A percentile compares a stretch with the other conserved stretches of the same genome.
These are phyloP conservation scores for Hafferia zeledoni DNA, from an alignment of 2,797 vertebrate genomes.

Conservation along the genomic window DNA sequence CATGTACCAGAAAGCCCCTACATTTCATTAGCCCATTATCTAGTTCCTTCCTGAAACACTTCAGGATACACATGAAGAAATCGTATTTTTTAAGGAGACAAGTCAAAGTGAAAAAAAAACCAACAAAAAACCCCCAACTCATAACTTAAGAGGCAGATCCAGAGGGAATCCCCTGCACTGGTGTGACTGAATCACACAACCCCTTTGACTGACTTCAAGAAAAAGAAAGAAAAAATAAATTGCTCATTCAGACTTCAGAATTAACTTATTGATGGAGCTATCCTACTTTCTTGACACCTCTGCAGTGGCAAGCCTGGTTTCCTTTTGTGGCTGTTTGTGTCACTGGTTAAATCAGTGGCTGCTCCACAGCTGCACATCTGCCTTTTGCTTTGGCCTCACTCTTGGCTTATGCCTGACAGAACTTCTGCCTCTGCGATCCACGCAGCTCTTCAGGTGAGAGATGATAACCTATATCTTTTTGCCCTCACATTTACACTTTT, in stretches of 20 bases:
- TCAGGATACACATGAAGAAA: not conserved
- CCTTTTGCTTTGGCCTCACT: not conserved
- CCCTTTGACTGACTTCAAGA: not conserved
- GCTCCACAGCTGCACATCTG: fast-evolving
- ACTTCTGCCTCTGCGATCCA: not conserved
- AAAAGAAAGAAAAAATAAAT: not conserved
- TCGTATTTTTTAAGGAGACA: not conserved
- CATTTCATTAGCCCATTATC: conserved; percentile 4
- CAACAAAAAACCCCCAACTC: not conserved
- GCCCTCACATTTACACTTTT: not conserved
- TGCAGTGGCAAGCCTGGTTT: not conserved
- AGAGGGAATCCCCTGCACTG: conserved; percentile 22
- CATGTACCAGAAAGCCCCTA: not conserved
- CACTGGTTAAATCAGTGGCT: not conserved
- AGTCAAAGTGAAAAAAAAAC: not conserved
- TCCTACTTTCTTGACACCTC: not conserved
- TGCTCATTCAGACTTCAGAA: not conserved
- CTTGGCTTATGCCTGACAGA: not conserved
- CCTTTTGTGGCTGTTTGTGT: not conserved
- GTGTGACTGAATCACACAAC: not conserved
- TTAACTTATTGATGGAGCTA: not conserved
- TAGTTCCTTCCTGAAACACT: conserved; percentile 27
- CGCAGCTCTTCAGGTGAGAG: not conserved
- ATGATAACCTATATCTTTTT: not conserved
- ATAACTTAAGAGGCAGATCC: not conserved